Conservation (phyloP, 1,140 invertebrate genomes). For the Spodoptera litura region DNA sequence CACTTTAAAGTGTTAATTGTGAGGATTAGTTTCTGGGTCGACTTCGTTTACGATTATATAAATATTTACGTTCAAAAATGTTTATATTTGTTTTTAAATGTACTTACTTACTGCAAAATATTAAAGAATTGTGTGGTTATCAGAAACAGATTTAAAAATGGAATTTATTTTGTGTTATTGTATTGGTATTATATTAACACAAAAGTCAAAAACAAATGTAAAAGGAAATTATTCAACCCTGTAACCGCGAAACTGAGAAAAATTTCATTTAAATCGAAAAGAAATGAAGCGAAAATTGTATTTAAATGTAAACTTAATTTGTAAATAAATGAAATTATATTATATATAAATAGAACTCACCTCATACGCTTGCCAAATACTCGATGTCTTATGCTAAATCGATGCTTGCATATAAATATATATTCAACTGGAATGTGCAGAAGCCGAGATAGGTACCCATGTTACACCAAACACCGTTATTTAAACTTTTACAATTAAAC, state of each 20-base stretch:
- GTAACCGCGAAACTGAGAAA: slow-evolving; percentile 13
- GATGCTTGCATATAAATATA: slow-evolving; percentile 84
- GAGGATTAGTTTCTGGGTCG: slow-evolving; percentile 3
- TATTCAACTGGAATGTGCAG: slow-evolving; percentile 77
- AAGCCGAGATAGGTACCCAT: slow-evolving; percentile 83
- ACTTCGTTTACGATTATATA: not conserved
- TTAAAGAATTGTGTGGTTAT: no score
- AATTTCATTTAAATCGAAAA: not conserved
- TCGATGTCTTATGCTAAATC: slow-evolving; percentile 76
- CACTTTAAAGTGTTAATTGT: slow-evolving; percentile 13
- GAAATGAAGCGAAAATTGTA: not conserved
- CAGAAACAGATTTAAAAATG: no score
- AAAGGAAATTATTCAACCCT: slow-evolving; percentile 23
- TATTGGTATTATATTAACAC: no score
- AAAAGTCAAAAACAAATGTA: not conserved
- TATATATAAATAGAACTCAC: slow-evolving; percentile 31
- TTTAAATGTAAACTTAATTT: no score
- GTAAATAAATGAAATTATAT: not conserved
- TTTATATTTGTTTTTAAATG: no score
- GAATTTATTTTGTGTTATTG: no score
- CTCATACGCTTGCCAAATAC: slow-evolving; percentile 67
- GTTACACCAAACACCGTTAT: slow-evolving; percentile 84
- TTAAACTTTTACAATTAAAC: slow-evolving; percentile 72
- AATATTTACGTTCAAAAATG: not conserved
- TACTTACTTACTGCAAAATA: no score